Percentiles rank a stretch among this genome's conserved stretches.
Evolutionary conservation across 2,113 vertebrate genomes (phyloP).

Genomic region (Eclectus roratus): DNA sequence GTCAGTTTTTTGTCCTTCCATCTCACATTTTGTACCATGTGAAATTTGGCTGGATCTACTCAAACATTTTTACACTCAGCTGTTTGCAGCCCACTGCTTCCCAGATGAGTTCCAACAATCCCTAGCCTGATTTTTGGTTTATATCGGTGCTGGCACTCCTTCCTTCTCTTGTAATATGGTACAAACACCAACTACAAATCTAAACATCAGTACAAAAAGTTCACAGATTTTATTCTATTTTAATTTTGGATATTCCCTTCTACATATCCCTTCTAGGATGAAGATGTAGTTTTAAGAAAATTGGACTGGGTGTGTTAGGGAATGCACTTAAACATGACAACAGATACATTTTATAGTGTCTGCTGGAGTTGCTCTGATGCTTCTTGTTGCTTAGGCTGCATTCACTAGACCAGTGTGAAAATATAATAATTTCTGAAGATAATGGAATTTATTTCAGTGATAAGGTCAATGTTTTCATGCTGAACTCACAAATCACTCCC

Average conservation of each 20-base stretch:
- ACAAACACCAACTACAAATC: not conserved
- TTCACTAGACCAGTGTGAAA: not conserved
- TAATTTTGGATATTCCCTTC: not conserved
- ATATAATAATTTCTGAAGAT: not conserved
- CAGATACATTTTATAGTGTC: rapidly evolving
- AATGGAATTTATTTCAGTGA: not conserved
- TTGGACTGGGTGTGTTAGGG: not conserved
- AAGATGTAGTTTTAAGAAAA: not conserved
- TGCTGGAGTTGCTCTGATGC: not conserved
- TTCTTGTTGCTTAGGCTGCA: not conserved
- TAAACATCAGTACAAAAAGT: not conserved
- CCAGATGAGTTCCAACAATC: not conserved
- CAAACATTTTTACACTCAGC: not conserved
- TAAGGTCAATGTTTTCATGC: not conserved
- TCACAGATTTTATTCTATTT: not conserved
- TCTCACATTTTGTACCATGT: not conserved
- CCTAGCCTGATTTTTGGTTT: not conserved
- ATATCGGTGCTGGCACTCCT: not conserved
- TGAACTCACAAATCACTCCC: not conserved
- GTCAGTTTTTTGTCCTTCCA: not conserved
- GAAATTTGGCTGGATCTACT: not conserved
- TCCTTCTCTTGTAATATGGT: not conserved
- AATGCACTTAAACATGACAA: not conserved
- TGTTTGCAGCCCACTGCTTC: not conserved
- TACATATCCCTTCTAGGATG: not conserved